A percentile compares a stretch with the other conserved stretches of the same genome.
These are phyloP conservation scores for Drosophila diplacantha DNA, from an alignment of 2,888 invertebrate species.

Conservation along the genomic window DNA sequence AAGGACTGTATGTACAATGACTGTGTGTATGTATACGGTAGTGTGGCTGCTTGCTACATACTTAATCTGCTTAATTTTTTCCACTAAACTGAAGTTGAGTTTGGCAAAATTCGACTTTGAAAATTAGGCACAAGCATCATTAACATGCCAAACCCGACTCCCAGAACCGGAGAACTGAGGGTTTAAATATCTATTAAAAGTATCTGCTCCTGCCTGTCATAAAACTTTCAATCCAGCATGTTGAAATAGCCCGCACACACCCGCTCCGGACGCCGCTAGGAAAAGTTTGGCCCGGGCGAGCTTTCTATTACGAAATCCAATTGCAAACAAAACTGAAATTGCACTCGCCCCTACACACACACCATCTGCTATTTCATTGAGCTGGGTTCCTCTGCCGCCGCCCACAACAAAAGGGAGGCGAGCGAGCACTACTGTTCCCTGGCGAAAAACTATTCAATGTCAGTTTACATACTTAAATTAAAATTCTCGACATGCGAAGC, in stretches of 20 bases:
- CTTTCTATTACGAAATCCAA: conserved; percentile 54
- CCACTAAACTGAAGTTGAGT: conserved; percentile 1
- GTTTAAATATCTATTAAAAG: conserved; percentile 35
- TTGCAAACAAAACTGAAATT: conserved; percentile 62
- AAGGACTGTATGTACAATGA: too few species aligned
- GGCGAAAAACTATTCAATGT: conserved; percentile 66
- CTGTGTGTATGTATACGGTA: too few species aligned
- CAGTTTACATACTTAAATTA: conserved; percentile 72
- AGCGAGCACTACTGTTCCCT: conserved; percentile 22
- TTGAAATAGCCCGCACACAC: conserved; percentile 27
- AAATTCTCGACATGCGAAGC: conserved; percentile 58
- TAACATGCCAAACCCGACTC: conserved; percentile 22
- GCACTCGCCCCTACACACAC: conserved; percentile 37
- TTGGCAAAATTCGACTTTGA: conserved; percentile 2
- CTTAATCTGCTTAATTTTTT: neutral
- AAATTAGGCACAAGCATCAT: conserved; percentile 15
- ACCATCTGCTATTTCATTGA: conserved; percentile 19
- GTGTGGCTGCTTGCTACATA: too few species aligned
- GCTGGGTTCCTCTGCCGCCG: conserved; percentile 11
- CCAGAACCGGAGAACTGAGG: neutral
- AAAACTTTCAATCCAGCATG: conserved; percentile 32
- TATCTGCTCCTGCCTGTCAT: conserved; percentile 24
- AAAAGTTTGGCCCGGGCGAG: conserved; percentile 35
- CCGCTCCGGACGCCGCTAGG: conserved; percentile 3
- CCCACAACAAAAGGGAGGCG: conserved; percentile 54